Base-by-base conservation (phyloP, 2,113 vertebrate species). In the Dissostichus mawsoni region DNA sequence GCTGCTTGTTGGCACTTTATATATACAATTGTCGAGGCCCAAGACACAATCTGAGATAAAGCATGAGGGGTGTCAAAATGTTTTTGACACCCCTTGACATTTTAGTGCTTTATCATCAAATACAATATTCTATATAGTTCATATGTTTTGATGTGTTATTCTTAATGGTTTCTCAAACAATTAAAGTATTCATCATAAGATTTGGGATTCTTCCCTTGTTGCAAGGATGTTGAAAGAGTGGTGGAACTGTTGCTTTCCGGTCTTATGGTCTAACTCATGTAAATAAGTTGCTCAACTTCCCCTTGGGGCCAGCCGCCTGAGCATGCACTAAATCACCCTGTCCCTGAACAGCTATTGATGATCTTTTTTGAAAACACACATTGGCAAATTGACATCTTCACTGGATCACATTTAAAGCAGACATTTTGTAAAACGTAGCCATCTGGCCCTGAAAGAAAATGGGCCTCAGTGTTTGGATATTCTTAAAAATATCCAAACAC, bases 271-370 rank as follows among this genome's bases (percentile, higher is more conserved):
- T 63, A 67, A 12, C 44, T 75, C 85, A 68, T 86, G 76, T 76
- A 74, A 84, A 83, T 57, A 44, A 63, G 66, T 94, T 94, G 88
- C 92, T 88, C 84, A 93, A 94, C 91, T 93, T 93, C 93, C 93
- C 68, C 88, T 85, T 82, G 12, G 12, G 69, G 36, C 63, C 69
- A 78, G 63, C 76, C 68, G 52, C 57, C 58, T 18, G 4, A 45
- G 41, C 65, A 23, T 41, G 65, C 65, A 48, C 66, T 74, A 33
- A 41, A 75, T 65, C 63, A 61, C 13, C 10, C 36, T 33, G 11
- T 72, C 5, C 41, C 70, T 74, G 16, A 56, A 13, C 23, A 11
- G 0, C 25, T 11, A 9, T 10, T 44, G 23, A 16, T 70, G 17
- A 20, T 33, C 1, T 65, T 67, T 29, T 74, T 1, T 66, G 13